Evolutionary conservation across 2,113 vertebrate genomes (phyloP).

Genomic region (Hystrix cristata): DNA sequence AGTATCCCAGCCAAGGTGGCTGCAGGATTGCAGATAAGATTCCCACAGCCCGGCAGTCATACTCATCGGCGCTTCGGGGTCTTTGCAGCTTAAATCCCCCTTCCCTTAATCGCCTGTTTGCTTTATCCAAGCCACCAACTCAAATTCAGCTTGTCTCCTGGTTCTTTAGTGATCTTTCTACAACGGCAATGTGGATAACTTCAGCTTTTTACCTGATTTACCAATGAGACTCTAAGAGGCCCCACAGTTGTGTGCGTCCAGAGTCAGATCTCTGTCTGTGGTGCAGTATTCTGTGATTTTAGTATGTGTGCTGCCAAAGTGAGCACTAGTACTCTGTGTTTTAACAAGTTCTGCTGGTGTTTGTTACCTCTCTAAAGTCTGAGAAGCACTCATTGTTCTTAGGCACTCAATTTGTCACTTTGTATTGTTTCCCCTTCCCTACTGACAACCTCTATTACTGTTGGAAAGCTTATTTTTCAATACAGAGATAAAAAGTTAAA

Average conservation of each 20-base stretch:
- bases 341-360: not conserved
- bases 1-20: not conserved
- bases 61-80: accelerated
- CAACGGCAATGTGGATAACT: not conserved
- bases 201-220: not conserved
- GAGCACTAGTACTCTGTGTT: not conserved
- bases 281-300: not conserved
- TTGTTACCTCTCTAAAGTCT: not conserved
- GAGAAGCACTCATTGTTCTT: not conserved
- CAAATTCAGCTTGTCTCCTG: not conserved
- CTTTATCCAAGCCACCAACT: not conserved
- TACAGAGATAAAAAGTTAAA: not conserved
- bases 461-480: not conserved
- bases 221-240: not conserved
- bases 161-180: not conserved
- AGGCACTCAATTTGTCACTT: not conserved
- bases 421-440: not conserved
- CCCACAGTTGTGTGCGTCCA: not conserved
- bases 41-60: not conserved
- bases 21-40: not conserved
- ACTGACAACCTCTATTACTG: not conserved
- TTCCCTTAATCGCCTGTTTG: no score
- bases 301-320: no score
- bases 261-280: not conserved
- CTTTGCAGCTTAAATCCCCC: not conserved